Percentiles rank a stretch among this genome's conserved stretches.
Evolutionary conservation across 2,888 invertebrate genomes (phyloP).

Genomic region (Andrena dorsata): DNA sequence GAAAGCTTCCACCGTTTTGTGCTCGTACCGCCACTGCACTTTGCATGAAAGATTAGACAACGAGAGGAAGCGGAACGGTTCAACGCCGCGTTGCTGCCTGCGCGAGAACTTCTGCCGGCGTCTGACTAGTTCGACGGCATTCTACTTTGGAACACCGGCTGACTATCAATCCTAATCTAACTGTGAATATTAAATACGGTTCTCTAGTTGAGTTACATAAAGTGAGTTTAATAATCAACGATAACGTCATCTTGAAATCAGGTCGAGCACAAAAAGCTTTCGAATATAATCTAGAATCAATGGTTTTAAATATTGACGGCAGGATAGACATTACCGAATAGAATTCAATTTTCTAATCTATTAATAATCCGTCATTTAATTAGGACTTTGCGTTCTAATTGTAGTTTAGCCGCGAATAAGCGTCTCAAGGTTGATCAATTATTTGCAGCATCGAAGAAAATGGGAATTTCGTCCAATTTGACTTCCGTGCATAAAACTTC

Average conservation of each 20-base stretch:
- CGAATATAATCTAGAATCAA: too few species aligned
- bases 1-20: slow-evolving; percentile 43
- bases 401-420: too few species aligned
- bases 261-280: too few species aligned
- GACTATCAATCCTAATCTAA: slow-evolving; percentile 24
- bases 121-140: not conserved
- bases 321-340: not conserved
- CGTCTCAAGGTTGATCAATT: not conserved
- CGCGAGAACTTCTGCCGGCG: slow-evolving; percentile 4
- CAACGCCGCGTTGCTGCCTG: slow-evolving; percentile 4
- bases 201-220: too few species aligned
- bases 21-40: slow-evolving; percentile 35
- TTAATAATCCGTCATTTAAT: not conserved
- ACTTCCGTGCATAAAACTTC: not conserved
- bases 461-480: not conserved
- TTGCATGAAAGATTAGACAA: slow-evolving; percentile 64
- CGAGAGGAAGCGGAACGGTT: slow-evolving; percentile 34
- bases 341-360: not conserved
- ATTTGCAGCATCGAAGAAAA: not conserved
- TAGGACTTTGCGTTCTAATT: not conserved
- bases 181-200: too few species aligned
- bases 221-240: too few species aligned
- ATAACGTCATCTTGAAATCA: too few species aligned
- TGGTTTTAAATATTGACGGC: not conserved
- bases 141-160: slow-evolving; percentile 3